Evolutionary conservation across 2,797 vertebrate species (phyloP).

Genomic region (Rhinella marina): DNA sequence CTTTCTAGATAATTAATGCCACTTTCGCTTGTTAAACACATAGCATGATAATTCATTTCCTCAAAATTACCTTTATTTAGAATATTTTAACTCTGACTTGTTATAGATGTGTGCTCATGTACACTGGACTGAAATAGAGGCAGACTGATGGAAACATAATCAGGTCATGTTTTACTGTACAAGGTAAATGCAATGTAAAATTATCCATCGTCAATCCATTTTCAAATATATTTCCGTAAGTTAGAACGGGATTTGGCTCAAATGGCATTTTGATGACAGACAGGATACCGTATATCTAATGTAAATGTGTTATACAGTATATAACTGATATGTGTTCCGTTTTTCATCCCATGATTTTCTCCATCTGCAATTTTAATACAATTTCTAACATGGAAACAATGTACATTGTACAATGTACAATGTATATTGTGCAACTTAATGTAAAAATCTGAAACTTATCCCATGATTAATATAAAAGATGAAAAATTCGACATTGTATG

Average conservation of each 20-base stretch:
- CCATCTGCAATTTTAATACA: too few relatives aligned
- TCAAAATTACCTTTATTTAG: conserved; percentile 39
- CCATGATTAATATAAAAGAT: too few relatives aligned
- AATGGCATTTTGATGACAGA: background rate
- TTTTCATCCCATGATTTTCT: background rate
- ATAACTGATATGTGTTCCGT: background rate
- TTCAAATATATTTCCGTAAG: too few relatives aligned
- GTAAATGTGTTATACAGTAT: background rate
- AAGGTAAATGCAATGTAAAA: background rate
- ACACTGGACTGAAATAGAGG: conserved; percentile 5
- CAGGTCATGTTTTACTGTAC: background rate
- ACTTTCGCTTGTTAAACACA: conserved; percentile 53
- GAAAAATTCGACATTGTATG: too few relatives aligned
- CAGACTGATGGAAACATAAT: background rate
- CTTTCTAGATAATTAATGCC: conserved; percentile 56
- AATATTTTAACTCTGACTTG: conserved; percentile 9
- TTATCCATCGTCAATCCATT: background rate
- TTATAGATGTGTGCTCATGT: background rate
- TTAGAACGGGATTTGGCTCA: background rate
- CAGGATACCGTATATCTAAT: background rate
- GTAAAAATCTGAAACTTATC: too few relatives aligned
- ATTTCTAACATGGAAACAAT: too few relatives aligned
- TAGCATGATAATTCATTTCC: conserved; percentile 38
- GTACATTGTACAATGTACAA: too few relatives aligned
- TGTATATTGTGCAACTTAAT: too few relatives aligned